A percentile compares a stretch with the other conserved stretches of the same genome.
Conservation (phyloP, 2,797 vertebrate genomes). For the Zalophus californianus region DNA sequence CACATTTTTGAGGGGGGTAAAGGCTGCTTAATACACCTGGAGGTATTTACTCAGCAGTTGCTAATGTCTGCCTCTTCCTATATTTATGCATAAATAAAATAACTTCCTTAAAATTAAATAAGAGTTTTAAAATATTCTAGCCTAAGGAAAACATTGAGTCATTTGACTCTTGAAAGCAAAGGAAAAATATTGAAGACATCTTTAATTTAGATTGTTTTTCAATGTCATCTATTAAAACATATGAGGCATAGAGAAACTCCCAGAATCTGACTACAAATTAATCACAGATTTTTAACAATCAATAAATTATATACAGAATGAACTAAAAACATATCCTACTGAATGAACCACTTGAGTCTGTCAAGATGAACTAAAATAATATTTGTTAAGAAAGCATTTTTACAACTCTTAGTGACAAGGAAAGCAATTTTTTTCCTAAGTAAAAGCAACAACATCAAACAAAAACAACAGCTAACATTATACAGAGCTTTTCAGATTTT, state of each 20-base stretch:
- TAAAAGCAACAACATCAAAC: background rate
- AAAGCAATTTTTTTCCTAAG: background rate
- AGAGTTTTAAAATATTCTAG: background rate
- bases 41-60: background rate
- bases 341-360: background rate
- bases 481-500: background rate
- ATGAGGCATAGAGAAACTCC: background rate
- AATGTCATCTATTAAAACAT: background rate
- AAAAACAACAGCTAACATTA: background rate
- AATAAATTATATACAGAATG: background rate
- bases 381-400: constrained; percentile 6
- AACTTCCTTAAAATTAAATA: constrained; percentile 37
- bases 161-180: constrained; percentile 60
- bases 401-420: background rate
- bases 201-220: constrained; percentile 24
- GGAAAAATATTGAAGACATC: background rate
- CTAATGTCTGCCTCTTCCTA: background rate
- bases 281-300: background rate
- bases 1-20: background rate
- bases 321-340: background rate
- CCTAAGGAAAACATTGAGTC: background rate
- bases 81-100: constrained; percentile 62
- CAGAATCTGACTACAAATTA: background rate
- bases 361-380: background rate
- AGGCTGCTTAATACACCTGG: background rate